Evolutionary conservation across 2,888 invertebrate genomes (phyloP).

Genomic region (Lasioglossum morio): DNA sequence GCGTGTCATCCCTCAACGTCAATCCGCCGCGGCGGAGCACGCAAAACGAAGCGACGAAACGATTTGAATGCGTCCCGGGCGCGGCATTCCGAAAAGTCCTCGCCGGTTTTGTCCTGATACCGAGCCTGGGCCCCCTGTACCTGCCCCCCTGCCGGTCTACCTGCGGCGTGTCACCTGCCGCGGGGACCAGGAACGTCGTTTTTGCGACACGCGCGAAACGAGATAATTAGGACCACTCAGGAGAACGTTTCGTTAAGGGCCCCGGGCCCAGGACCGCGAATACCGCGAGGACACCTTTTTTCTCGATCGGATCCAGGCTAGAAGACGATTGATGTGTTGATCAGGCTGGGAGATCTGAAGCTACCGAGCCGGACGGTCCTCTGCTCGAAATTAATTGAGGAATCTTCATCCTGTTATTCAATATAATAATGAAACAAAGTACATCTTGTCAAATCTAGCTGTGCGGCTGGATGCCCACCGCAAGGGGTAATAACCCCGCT

Average conservation of each 20-base stretch:
- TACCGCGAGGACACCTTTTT: conserved; percentile 28
- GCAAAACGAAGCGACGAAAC: conserved; percentile 78
- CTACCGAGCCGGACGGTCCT: not conserved
- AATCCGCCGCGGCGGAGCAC: conserved; percentile 76
- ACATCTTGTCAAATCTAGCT: too few species aligned
- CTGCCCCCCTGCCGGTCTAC: conserved; percentile 37
- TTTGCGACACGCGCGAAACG: conserved; percentile 61
- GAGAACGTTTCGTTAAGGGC: conserved; percentile 41
- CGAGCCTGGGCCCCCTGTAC: conserved; percentile 17
- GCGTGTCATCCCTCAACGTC: conserved; percentile 84
- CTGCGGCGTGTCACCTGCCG: conserved; percentile 60
- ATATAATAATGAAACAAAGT: not conserved
- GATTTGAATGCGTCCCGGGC: conserved; percentile 82
- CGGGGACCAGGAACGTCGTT: conserved; percentile 40
- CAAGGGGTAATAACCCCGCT: too few species aligned
- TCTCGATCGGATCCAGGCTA: not conserved
- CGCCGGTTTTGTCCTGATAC: conserved; percentile 64
- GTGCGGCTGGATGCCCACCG: too few species aligned
- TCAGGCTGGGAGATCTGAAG: not conserved
- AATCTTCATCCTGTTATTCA: not conserved
- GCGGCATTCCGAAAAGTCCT: conserved; percentile 71
- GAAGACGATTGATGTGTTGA: conserved; percentile 31
- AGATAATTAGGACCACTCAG: conserved; percentile 61
- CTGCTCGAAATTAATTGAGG: not conserved
- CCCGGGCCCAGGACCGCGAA: not conserved